phyloP scores from a whole-genome alignment of 2,797 vertebrate genomes.

The Emydoidea blandingii region DNA sequence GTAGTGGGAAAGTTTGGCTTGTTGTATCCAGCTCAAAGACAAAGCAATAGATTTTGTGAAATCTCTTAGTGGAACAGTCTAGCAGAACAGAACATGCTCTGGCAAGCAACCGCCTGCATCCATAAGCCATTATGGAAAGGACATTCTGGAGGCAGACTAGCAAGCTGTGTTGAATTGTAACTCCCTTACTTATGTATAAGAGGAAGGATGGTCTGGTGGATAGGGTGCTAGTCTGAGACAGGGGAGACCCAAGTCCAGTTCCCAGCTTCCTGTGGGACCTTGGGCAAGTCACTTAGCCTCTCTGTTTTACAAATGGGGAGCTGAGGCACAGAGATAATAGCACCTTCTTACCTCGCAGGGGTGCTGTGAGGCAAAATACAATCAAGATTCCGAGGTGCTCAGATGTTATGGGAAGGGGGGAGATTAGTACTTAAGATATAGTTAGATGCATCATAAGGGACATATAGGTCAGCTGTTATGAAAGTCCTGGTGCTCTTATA shows the following conservation, averaged over 20 bases:
- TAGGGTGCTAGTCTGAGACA: not conserved
- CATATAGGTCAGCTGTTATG: not conserved
- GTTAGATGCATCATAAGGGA: not conserved
- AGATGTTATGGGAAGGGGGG: not conserved
- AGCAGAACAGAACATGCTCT: not conserved
- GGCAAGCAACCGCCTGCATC: not conserved
- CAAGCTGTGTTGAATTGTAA: not conserved
- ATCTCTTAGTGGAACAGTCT: not conserved
- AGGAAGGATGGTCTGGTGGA: not conserved
- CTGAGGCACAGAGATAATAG: not conserved
- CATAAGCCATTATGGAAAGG: not conserved
- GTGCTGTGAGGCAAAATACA: not conserved
- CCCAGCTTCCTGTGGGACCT: not conserved
- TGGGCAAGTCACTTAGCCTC: not conserved
- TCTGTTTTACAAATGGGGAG: no score
- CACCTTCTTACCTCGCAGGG: not conserved
- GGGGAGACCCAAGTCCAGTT: not conserved
- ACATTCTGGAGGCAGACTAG: not conserved
- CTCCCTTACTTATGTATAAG: not conserved
- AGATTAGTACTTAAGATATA: not conserved
- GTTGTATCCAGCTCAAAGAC: not conserved
- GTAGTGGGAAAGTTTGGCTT: not conserved
- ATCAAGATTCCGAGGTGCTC: not conserved
- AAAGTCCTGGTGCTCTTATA: not conserved
- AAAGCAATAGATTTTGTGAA: not conserved